These are phyloP conservation scores for Tyto alba DNA, from an alignment of 2,113 vertebrate genomes.

Conservation along the genomic window DNA sequence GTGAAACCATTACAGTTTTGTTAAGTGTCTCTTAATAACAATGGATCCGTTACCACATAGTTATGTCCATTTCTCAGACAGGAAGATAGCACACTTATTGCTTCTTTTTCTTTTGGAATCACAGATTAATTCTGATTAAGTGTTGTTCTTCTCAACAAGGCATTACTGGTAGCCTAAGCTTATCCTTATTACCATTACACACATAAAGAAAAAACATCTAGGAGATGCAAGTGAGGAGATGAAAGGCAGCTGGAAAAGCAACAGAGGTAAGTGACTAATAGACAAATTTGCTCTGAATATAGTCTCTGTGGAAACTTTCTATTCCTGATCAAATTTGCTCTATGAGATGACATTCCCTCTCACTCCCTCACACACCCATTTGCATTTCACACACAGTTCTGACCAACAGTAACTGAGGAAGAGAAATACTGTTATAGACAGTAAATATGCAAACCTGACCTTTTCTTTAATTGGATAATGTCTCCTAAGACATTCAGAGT, in stretches of 20 bases:
- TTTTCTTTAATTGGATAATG: constrained; percentile 34
- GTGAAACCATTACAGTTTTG: not conserved
- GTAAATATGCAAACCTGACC: constrained; percentile 9
- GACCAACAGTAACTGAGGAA: constrained; percentile 12
- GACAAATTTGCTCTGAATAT: not conserved
- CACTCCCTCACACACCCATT: not conserved
- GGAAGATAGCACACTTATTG: not conserved
- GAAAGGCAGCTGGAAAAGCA: not conserved
- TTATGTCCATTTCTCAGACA: not conserved
- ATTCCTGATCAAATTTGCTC: not conserved
- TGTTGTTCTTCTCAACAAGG: not conserved
- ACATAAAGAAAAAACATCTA: not conserved
- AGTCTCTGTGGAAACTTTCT: not conserved
- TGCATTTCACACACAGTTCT: constrained; percentile 12
- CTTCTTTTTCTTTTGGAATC: not conserved
- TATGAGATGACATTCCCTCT: not conserved
- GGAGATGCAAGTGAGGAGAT: not conserved
- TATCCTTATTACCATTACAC: not conserved
- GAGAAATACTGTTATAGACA: not conserved
- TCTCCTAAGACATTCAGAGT: not conserved
- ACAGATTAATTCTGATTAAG: not conserved
- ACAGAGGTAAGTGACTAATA: not conserved
- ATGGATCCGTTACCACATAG: not conserved
- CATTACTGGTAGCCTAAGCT: not conserved
- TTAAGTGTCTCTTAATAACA: not conserved